phyloP scores from a whole-genome alignment of 2,888 invertebrate species.

The Microctonus brassicae region DNA sequence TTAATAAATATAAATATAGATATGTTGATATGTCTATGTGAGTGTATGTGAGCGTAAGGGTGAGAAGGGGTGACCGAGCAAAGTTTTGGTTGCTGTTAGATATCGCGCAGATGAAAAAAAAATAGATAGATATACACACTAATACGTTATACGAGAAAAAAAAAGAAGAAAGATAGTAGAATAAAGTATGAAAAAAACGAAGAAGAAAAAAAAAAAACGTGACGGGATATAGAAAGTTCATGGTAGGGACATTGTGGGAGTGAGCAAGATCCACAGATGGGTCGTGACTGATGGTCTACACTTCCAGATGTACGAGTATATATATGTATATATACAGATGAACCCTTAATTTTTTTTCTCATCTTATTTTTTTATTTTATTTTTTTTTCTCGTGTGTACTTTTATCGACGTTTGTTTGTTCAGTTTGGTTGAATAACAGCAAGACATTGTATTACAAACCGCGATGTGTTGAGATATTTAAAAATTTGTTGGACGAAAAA shows the following conservation, averaged over 20 bases:
- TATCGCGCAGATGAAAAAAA: constrained; percentile 17
- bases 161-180: constrained; percentile 9
- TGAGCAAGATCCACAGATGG: constrained; percentile 65
- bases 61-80: constrained; percentile 39
- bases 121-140: neutral
- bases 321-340: constrained; percentile 43
- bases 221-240: constrained; percentile 34
- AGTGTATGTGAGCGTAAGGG: constrained; percentile 42
- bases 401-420: constrained; percentile 69
- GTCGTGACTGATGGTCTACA: constrained; percentile 69
- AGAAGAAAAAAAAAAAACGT: constrained; percentile 38
- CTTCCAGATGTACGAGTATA: constrained; percentile 65
- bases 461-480: constrained; percentile 6
- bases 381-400: constrained; percentile 35
- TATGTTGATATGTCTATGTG: constrained; percentile 38
- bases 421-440: constrained; percentile 48
- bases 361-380: constrained; percentile 26
- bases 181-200: constrained; percentile 2
- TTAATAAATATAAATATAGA: constrained; percentile 29
- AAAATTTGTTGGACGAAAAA: neutral
- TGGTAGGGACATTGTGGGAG: constrained; percentile 50
- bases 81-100: constrained; percentile 18
- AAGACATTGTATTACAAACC: constrained; percentile 7
- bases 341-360: constrained; percentile 26
- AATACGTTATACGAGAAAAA: constrained; percentile 1